phyloP scores from a whole-genome alignment of 2,888 invertebrate species.

The Andrena hattorfiana region DNA sequence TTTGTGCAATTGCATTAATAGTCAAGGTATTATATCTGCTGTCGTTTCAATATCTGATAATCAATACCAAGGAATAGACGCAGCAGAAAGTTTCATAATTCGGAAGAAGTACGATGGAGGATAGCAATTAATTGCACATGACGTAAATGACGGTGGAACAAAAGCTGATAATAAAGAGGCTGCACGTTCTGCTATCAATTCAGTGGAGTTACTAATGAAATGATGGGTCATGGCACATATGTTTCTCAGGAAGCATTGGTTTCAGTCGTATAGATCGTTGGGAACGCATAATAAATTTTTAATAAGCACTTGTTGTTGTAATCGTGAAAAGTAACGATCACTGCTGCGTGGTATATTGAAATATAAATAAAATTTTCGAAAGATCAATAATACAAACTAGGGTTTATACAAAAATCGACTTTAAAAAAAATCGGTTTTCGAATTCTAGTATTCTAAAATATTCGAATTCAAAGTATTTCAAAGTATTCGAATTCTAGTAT shows the following conservation, averaged over 20 bases:
- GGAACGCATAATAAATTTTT: slow-evolving; percentile 10
- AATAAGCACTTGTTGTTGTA: background rate
- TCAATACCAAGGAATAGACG: background rate
- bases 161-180: background rate
- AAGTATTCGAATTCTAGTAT: no score
- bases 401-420: background rate
- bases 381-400: background rate
- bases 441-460: background rate
- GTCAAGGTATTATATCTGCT: background rate
- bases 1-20: no score
- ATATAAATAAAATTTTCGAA: background rate
- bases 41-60: background rate
- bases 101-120: background rate
- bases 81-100: background rate
- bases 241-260: slow-evolving; percentile 17
- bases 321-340: slow-evolving; percentile 1
- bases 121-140: background rate
- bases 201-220: slow-evolving; percentile 19
- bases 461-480: no score
- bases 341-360: background rate
- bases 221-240: slow-evolving; percentile 14
- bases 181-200: background rate
- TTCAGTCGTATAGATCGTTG: background rate
- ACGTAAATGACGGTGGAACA: slow-evolving; percentile 26
- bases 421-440: background rate